Conservation (phyloP, 2,888 invertebrate species). For the Aethes cnicana region DNA sequence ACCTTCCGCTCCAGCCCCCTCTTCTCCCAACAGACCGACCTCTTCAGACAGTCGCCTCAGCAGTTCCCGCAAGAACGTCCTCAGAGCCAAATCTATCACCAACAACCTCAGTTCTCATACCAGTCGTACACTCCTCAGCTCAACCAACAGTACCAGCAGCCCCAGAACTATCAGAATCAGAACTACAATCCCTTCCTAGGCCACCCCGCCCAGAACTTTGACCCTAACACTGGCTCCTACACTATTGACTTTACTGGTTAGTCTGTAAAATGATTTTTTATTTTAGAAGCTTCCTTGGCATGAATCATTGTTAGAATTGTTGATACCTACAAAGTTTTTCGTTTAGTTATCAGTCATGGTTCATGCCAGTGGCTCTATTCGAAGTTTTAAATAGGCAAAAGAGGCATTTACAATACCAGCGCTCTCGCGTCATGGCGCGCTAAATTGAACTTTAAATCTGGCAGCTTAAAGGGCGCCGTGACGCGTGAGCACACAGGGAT, state of each 20-base stretch:
- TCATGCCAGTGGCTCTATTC: no score
- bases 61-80: slow-evolving; percentile 47
- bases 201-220: slow-evolving; percentile 88
- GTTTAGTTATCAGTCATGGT: no score
- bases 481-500: no score
- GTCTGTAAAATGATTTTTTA: slow-evolving; percentile 19
- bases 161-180: slow-evolving; percentile 56
- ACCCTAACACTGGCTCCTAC: slow-evolving; percentile 89
- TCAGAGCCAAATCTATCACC: slow-evolving; percentile 70
- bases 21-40: slow-evolving; percentile 51
- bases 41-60: slow-evolving; percentile 63
- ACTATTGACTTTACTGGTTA: slow-evolving; percentile 87
- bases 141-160: slow-evolving; percentile 50
- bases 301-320: no score
- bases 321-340: no score
- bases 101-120: slow-evolving; percentile 70
- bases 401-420: no score
- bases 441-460: no score
- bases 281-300: no score
- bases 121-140: slow-evolving; percentile 58
- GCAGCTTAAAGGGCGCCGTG: no score
- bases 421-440: no score
- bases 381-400: no score
- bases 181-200: slow-evolving; percentile 80
- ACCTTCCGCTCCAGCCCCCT: slow-evolving; percentile 42